A percentile compares a stretch with the other conserved stretches of the same genome.
phyloP scores from a whole-genome alignment of 2,888 invertebrate genomes.

The Trichogramma dendrolimi region DNA sequence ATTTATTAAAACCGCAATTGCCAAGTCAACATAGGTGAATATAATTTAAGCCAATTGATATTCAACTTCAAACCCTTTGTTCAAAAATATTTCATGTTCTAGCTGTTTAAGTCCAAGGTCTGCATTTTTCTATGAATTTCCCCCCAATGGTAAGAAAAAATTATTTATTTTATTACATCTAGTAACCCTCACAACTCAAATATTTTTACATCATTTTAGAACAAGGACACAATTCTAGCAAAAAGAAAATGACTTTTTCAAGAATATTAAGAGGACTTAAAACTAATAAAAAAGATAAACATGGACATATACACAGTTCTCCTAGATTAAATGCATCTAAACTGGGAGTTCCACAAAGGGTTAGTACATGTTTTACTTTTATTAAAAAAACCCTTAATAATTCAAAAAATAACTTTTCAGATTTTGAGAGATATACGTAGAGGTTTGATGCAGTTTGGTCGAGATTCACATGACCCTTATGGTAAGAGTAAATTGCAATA shows the following conservation, averaged over 20 bases:
- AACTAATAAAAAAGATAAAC: slow-evolving; percentile 82
- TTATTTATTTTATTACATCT: not conserved
- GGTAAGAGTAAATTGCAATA: slow-evolving; percentile 53
- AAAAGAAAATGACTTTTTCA: slow-evolving; percentile 81
- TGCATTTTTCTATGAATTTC: slow-evolving; percentile 88
- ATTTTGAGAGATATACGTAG: slow-evolving; percentile 82
- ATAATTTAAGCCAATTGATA: slow-evolving; percentile 17
- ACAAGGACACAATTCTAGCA: slow-evolving; percentile 73
- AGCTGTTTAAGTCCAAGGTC: slow-evolving; percentile 87
- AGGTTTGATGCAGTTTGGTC: slow-evolving; percentile 78
- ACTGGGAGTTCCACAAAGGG: slow-evolving; percentile 68
- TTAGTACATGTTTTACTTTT: slow-evolving; percentile 54
- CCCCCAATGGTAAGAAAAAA: slow-evolving; percentile 72
- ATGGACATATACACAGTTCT: slow-evolving; percentile 66
- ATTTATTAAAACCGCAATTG: not conserved
- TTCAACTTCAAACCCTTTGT: slow-evolving; percentile 36
- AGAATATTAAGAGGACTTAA: slow-evolving; percentile 77
- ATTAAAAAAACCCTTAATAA: slow-evolving; percentile 1
- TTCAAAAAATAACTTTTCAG: slow-evolving; percentile 55
- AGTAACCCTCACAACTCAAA: not conserved
- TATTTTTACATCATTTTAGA: slow-evolving; percentile 50
- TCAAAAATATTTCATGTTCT: slow-evolving; percentile 57
- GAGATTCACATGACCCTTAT: slow-evolving; percentile 70
- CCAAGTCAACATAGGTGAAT: not conserved
- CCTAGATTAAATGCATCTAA: slow-evolving; percentile 65